phyloP scores from a whole-genome alignment of 2,797 vertebrate genomes.

The Molossus molossus region DNA sequence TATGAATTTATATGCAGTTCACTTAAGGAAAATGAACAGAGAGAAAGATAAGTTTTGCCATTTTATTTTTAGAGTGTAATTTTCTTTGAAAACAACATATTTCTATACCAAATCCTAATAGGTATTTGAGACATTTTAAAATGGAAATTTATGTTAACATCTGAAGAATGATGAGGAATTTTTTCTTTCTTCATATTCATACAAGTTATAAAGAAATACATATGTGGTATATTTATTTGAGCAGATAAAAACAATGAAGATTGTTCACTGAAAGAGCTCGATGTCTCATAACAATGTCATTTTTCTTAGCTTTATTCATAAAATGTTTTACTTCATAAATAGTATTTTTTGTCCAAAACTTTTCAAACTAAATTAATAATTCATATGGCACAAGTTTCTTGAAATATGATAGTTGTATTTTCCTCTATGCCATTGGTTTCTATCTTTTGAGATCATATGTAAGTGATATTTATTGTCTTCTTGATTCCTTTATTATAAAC shows the following conservation, averaged over 20 bases:
- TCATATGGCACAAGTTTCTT: background rate
- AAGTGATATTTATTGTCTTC: background rate
- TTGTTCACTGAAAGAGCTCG: background rate
- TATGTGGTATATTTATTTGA: background rate
- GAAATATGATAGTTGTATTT: background rate
- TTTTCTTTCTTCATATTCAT: background rate
- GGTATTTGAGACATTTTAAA: background rate
- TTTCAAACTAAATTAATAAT: slow-evolving; percentile 32
- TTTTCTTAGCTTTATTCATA: slow-evolving; percentile 3
- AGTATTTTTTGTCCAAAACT: background rate
- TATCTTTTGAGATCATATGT: background rate
- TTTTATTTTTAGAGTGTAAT: background rate
- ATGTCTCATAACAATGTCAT: background rate
- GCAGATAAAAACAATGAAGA: background rate
- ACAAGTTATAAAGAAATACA: background rate
- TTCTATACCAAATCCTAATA: slow-evolving; percentile 35
- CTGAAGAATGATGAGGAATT: background rate
- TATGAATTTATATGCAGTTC: background rate
- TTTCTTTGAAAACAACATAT: background rate
- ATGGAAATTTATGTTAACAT: background rate
- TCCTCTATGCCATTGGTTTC: background rate
- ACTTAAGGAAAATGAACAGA: background rate
- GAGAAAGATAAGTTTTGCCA: background rate
- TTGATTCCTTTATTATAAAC: background rate
- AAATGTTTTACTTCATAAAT: background rate